phyloP scores from a whole-genome alignment of 2,888 invertebrate species.

The Apamea epomidion region DNA sequence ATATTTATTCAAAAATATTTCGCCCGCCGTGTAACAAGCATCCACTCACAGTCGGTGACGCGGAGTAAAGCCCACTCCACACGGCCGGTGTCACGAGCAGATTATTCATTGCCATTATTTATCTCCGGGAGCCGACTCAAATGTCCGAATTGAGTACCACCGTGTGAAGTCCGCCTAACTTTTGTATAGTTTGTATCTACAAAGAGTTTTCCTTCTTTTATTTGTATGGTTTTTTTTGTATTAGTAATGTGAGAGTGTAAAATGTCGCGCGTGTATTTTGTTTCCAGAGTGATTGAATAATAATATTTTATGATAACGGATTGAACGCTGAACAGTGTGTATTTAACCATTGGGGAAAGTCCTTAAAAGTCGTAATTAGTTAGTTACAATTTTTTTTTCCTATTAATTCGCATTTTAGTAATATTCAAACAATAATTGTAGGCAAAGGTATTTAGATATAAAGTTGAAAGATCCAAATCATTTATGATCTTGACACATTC shows the following conservation, averaged over 20 bases:
- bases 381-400: not conserved
- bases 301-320: not conserved
- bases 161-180: constrained; percentile 61
- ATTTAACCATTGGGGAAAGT: not conserved
- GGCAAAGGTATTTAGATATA: not conserved
- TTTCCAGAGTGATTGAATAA: not conserved
- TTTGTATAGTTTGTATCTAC: constrained; percentile 36
- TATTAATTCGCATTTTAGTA: not conserved
- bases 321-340: not conserved
- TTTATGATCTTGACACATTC: no score
- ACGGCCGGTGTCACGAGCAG: constrained; percentile 85
- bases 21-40: constrained; percentile 71
- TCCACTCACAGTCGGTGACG: constrained; percentile 72
- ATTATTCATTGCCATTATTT: constrained; percentile 89
- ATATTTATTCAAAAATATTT: constrained; percentile 17
- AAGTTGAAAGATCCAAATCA: no score
- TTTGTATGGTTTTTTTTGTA: not conserved
- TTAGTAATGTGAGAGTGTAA: not conserved
- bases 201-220: constrained; percentile 31
- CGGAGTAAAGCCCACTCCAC: constrained; percentile 85
- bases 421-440: not conserved
- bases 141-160: constrained; percentile 73
- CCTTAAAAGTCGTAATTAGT: not conserved
- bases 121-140: constrained; percentile 74
- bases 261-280: not conserved